Base-by-base conservation (phyloP, 2,888 invertebrate species). In the Polyploca ridens region DNA sequence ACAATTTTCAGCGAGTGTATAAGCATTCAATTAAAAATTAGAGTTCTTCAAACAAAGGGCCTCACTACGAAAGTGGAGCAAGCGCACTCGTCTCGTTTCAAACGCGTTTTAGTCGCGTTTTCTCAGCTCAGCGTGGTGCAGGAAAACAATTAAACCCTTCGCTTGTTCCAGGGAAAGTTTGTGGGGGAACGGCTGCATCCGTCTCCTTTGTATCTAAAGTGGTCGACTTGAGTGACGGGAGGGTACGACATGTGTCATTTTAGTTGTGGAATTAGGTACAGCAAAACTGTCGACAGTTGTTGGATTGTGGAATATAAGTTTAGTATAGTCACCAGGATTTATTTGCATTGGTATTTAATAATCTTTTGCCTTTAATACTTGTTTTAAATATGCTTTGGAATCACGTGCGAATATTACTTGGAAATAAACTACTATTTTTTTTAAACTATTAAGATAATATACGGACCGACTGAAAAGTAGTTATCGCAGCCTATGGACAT, bases 61-160 rank as follows among this genome's bases (percentile, higher is more conserved):
- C 70, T 76, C 73, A 72, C 49, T 65, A 71, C 70, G 73, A 83
- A 86, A 87, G 83, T 84, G 80, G 87, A 81, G 78, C 85, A 74
- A 78, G 78, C 76, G 75, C 77, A 75, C 79, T 82, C 70, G 64
- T 68, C 19, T 41, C 77, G 76, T 76, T 80, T 75, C 68, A 74
- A 76, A 76, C 78, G 79, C 81, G 81, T 84, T 87, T 84, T 82
- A 84, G 82, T 77, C 82, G 78, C 87, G 87, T 87, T 90, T 90
- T 88, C 86, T 82, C 85, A 84, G 82, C 85, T 81, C 77, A 83
- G 84, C 79, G 74, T 73, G 79, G 81, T 81, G 82, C 85, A 89
- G 89, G 87, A 87, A 88, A 90, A 94, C 93, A 93, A 94, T 94
- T 94, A 93, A 90, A 87, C 88, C 87, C 88, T 92, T 87, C 85